Conservation (phyloP, 92 coral and sea anemone species). For the Umimayanthus kanabou region DNA sequence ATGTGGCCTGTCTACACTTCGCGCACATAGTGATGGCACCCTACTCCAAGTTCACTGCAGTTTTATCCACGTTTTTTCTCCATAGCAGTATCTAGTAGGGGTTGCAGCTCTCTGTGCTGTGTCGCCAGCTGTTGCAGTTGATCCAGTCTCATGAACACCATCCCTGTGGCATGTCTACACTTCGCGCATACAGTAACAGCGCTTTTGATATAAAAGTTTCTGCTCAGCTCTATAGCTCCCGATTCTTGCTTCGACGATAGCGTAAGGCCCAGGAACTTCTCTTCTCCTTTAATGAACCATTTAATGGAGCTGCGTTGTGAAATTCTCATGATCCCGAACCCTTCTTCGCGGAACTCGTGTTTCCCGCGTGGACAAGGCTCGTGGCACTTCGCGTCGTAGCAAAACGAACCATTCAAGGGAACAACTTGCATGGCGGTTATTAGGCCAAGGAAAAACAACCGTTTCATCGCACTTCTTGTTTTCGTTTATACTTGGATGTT, state of each 20-base stretch:
- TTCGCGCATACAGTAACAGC: conserved; percentile 67
- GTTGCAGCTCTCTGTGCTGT: conserved; percentile 48
- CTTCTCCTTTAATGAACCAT: conserved; percentile 54
- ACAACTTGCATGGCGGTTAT: neutral
- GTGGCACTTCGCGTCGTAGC: neutral
- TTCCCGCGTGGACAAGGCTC: conserved; percentile 54
- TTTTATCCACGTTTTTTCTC: neutral
- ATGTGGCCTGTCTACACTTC: conserved; percentile 70
- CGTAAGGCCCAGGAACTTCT: conserved; percentile 62
- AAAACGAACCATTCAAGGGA: neutral
- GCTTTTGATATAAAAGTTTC: conserved; percentile 57
- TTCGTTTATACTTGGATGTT: neutral
- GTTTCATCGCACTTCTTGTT: neutral
- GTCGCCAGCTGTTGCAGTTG: conserved; percentile 57
- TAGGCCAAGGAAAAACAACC: neutral
- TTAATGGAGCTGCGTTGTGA: conserved; percentile 63
- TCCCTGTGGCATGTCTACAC: conserved; percentile 77
- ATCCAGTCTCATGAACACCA: conserved; percentile 67
- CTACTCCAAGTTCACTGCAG: neutral
- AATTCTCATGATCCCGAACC: conserved; percentile 64
- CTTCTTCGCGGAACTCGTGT: conserved; percentile 72
- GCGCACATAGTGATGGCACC: conserved; percentile 61
- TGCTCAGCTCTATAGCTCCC: conserved; percentile 48
- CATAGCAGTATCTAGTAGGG: conserved; percentile 43
- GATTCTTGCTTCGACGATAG: conserved; percentile 51